A percentile compares a stretch with the other conserved stretches of the same genome.
Conservation (phyloP, 2,113 vertebrate species). For the Gallinago undulata region DNA sequence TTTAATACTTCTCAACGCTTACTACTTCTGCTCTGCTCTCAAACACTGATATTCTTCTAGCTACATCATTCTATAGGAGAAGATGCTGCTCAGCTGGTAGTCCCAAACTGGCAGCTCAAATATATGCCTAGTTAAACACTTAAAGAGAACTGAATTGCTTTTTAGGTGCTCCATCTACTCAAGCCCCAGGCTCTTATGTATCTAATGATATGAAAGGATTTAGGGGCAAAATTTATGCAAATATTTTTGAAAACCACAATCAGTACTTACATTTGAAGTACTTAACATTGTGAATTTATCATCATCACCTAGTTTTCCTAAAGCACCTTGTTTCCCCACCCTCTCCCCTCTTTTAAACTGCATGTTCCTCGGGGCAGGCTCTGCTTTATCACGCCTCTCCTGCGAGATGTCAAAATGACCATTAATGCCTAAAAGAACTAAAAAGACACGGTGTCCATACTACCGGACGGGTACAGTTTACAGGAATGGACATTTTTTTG, state of each 20-base stretch:
- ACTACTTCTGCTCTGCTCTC: background rate
- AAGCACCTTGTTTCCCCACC: background rate
- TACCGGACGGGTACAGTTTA: background rate
- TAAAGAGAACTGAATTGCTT: background rate
- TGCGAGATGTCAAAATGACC: background rate
- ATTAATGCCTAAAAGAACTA: background rate
- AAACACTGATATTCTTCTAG: background rate
- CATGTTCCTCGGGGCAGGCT: background rate
- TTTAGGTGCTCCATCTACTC: background rate
- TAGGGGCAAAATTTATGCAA: background rate
- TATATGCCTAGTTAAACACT: background rate
- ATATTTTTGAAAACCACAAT: background rate
- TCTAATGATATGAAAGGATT: background rate
- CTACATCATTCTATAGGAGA: background rate
- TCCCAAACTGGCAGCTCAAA: background rate
- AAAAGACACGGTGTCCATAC: background rate
- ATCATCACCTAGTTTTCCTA: background rate
- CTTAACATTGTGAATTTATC: background rate
- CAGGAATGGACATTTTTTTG: background rate
- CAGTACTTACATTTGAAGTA: background rate
- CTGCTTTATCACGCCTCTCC: background rate
- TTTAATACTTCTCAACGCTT: background rate
- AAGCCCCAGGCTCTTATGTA: background rate
- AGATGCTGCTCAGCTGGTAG: background rate
- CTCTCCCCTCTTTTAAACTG: background rate